Conservation (phyloP, 2,797 vertebrate genomes). For the Liasis olivaceus region DNA sequence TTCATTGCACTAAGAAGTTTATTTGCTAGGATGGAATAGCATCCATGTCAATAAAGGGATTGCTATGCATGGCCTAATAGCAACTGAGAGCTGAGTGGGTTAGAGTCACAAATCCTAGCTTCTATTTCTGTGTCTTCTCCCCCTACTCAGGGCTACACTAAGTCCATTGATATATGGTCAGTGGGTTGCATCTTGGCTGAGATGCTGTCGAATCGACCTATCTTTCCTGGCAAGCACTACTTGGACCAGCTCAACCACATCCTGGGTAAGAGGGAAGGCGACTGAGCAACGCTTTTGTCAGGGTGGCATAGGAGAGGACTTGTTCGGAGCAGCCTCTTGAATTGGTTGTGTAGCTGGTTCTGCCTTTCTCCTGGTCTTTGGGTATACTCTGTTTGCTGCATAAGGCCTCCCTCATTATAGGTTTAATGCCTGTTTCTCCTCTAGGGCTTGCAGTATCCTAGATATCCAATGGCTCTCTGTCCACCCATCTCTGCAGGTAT, state of each 20-base stretch:
- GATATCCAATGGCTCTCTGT: neutral
- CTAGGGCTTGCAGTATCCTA: neutral
- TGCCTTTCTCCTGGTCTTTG: neutral
- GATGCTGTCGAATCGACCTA: slow-evolving; percentile 89
- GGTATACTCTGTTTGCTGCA: neutral
- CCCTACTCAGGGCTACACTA: slow-evolving; percentile 83
- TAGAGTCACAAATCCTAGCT: neutral
- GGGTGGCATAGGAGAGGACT: neutral
- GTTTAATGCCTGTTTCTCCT: neutral
- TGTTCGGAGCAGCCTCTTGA: neutral
- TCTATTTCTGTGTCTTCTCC: neutral
- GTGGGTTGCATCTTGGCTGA: slow-evolving; percentile 94
- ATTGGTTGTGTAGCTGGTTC: neutral
- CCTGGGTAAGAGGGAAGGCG: slow-evolving; percentile 75
- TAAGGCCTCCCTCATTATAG: neutral
- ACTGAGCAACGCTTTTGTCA: neutral
- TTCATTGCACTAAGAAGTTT: neutral
- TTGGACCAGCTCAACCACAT: slow-evolving; percentile 93
- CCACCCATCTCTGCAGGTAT: slow-evolving; percentile 73
- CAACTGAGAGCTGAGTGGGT: neutral
- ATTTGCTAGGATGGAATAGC: neutral
- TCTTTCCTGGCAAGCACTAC: slow-evolving; percentile 93
- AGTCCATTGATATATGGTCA: slow-evolving; percentile 95
- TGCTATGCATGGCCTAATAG: neutral
- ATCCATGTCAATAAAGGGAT: neutral